These are phyloP conservation scores for Leptinotarsa peninsularis DNA, from an alignment of 2,888 invertebrate species.

Conservation along the genomic window DNA sequence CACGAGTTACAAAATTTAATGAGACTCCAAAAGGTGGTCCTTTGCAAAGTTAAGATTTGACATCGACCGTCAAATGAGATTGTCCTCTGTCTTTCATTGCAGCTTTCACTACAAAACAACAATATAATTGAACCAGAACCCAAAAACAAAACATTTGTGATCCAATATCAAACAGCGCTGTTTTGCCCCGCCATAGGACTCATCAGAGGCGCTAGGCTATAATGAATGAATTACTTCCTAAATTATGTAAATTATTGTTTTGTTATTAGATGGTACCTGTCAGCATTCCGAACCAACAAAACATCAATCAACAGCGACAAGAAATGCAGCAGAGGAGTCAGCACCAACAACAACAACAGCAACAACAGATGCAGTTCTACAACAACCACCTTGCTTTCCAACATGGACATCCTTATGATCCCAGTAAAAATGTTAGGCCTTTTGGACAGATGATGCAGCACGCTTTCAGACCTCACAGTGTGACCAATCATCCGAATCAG, in stretches of 20 bases:
- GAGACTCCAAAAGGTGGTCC: too few species aligned
- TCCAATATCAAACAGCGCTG: too few species aligned
- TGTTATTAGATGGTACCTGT: constrained; percentile 55
- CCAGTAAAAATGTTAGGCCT: constrained; percentile 58
- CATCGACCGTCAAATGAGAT: too few species aligned
- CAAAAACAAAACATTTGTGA: too few species aligned
- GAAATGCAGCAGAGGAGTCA: constrained; percentile 46
- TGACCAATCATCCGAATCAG: constrained; percentile 62
- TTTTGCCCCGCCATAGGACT: too few species aligned
- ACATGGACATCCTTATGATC: constrained; percentile 62
- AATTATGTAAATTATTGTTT: neutral
- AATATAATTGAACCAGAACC: too few species aligned
- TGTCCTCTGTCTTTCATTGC: too few species aligned
- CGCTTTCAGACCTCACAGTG: constrained; percentile 56
- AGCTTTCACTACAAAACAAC: too few species aligned
- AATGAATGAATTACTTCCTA: too few species aligned
- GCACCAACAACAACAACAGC: constrained; percentile 50
- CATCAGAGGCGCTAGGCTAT: too few species aligned
- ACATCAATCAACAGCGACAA: constrained; percentile 47
- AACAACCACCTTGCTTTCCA: constrained; percentile 45
- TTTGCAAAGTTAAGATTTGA: too few species aligned
- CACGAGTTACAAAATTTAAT: too few species aligned
- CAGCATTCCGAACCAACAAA: constrained; percentile 56
- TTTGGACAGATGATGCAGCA: constrained; percentile 54
- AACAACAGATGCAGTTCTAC: constrained; percentile 51